phyloP scores from a whole-genome alignment of 2,888 invertebrate species.

The Tetrapedia diversipes region DNA sequence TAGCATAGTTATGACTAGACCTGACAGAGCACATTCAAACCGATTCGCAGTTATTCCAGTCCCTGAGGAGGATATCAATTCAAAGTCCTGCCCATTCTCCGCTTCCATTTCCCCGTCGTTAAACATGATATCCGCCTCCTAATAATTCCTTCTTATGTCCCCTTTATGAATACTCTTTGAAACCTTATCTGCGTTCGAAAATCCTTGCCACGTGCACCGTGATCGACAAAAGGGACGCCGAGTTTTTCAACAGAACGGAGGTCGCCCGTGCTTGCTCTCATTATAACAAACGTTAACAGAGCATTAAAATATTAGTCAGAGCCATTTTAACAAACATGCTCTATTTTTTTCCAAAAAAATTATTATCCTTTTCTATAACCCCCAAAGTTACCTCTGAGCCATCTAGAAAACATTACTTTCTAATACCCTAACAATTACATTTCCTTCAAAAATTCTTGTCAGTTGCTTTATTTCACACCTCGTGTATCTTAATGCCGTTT shows the following conservation, averaged over 20 bases:
- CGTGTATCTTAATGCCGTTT: too few relatives aligned
- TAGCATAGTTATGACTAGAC: slow-evolving; percentile 32
- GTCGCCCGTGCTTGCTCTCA: background rate
- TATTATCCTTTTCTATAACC: too few relatives aligned
- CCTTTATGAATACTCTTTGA: slow-evolving; percentile 47
- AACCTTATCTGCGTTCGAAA: slow-evolving; percentile 47
- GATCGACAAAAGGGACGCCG: slow-evolving; percentile 2
- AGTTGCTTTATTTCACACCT: too few relatives aligned
- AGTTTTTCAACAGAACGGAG: background rate
- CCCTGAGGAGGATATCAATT: slow-evolving; percentile 57
- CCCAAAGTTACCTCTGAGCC: too few relatives aligned
- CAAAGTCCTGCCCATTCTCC: slow-evolving; percentile 47
- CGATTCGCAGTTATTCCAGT: slow-evolving; percentile 66
- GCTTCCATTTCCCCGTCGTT: slow-evolving; percentile 32
- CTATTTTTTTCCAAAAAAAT: too few relatives aligned
- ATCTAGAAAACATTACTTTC: too few relatives aligned
- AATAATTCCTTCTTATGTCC: slow-evolving; percentile 50
- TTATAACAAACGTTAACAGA: background rate
- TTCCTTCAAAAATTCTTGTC: too few relatives aligned
- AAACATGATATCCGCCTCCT: slow-evolving; percentile 56
- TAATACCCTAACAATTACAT: too few relatives aligned
- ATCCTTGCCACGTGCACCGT: slow-evolving; percentile 35
- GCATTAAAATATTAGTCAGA: too few relatives aligned
- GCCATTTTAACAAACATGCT: too few relatives aligned
- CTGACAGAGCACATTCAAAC: slow-evolving; percentile 62